Percentiles rank a stretch among this genome's conserved stretches.
Evolutionary conservation across 2,888 invertebrate genomes (phyloP).

Genomic region (Volucella bombylans): DNA sequence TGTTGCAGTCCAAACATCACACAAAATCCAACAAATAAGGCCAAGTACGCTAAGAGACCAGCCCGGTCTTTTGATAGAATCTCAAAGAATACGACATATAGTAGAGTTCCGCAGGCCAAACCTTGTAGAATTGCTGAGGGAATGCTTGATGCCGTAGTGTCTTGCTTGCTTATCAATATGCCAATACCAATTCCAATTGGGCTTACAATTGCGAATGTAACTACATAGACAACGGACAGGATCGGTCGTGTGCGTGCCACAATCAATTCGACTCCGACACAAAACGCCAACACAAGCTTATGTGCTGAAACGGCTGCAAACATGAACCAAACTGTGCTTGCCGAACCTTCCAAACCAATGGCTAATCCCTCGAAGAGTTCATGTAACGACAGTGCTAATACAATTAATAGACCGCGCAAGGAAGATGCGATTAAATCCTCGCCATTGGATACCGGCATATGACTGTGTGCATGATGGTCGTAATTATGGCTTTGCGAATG

Average conservation of each 20-base stretch:
- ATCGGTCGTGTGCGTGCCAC: slow-evolving; percentile 86
- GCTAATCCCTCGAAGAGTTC: slow-evolving; percentile 94
- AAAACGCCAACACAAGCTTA: slow-evolving; percentile 93
- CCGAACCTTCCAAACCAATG: slow-evolving; percentile 88
- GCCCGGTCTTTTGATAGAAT: slow-evolving; percentile 86
- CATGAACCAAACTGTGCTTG: slow-evolving; percentile 88
- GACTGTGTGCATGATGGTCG: slow-evolving; percentile 76
- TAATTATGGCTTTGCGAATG: slow-evolving; percentile 62
- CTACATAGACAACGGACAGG: slow-evolving; percentile 87
- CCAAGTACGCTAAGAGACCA: slow-evolving; percentile 86
- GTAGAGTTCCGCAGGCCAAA: slow-evolving; percentile 94
- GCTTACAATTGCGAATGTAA: slow-evolving; percentile 90
- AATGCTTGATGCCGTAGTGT: slow-evolving; percentile 85
- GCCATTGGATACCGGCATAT: slow-evolving; percentile 77
- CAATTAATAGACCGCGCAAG: slow-evolving; percentile 89
- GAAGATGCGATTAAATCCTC: slow-evolving; percentile 81
- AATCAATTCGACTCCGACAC: slow-evolving; percentile 92
- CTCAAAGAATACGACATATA: slow-evolving; percentile 98
- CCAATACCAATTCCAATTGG: slow-evolving; percentile 90
- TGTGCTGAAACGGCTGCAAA: slow-evolving; percentile 92
- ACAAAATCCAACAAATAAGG: slow-evolving; percentile 87
- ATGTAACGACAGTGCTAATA: slow-evolving; percentile 92
- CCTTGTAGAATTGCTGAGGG: slow-evolving; percentile 89
- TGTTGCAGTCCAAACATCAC: slow-evolving; percentile 88
- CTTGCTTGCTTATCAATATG: slow-evolving; percentile 85